Evolutionary conservation across 2,113 vertebrate genomes (phyloP).

Genomic region (Rhinoptilus africanus): DNA sequence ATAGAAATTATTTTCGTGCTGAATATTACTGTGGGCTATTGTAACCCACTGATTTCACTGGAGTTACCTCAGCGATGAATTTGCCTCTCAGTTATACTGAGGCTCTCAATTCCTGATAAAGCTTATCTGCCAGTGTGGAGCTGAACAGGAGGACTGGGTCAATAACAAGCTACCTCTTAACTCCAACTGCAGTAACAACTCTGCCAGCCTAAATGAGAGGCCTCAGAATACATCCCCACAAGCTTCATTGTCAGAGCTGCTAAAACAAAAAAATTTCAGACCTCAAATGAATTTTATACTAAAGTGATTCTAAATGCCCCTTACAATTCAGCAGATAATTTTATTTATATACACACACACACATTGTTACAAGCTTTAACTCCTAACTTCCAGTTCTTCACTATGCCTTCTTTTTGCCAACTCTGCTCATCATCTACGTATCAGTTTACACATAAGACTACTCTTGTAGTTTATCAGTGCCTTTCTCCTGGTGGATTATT

Average conservation of each 20-base stretch:
- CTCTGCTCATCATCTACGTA: neutral
- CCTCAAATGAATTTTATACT: neutral
- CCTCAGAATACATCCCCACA: neutral
- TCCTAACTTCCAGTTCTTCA: neutral
- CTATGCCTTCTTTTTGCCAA: neutral
- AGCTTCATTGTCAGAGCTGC: neutral
- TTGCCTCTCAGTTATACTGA: neutral
- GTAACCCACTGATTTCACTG: neutral
- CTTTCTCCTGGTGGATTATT: neutral
- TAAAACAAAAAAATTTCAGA: neutral
- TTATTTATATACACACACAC: neutral
- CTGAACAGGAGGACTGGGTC: neutral
- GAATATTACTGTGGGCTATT: neutral
- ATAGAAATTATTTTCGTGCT: neutral
- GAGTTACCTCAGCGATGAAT: neutral
- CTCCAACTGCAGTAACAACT: neutral
- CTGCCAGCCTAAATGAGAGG: neutral
- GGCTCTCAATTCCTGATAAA: neutral
- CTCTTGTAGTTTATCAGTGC: neutral
- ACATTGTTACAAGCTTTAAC: neutral
- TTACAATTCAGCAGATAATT: neutral
- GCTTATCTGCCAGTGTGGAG: neutral
- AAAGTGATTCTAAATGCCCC: neutral
- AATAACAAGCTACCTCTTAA: neutral
- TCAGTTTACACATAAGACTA: neutral